Base-by-base conservation (phyloP, 2,797 vertebrate species). In the Mus spretus region DNA sequence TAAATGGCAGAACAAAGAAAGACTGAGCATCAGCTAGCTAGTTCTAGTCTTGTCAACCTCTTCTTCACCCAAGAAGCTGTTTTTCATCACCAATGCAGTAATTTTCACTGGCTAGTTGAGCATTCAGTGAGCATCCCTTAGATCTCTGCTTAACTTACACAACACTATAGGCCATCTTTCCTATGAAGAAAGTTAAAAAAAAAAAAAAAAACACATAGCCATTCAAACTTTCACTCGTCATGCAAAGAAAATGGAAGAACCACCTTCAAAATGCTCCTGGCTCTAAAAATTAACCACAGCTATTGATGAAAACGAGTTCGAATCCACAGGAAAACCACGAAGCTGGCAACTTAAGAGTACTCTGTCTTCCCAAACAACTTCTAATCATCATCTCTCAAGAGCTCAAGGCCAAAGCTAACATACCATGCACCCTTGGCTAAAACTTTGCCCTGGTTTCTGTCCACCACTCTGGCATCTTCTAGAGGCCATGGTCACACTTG, bases 281-380 rank as follows among this genome's bases (percentile, higher is more conserved):
- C 96, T 98, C 96, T 97, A 79, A 98, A 98, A 98, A 98, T 97
- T 96, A 98, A 97, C 98, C 96, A 6, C 98, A 98, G 97, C 97
- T 98, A 97, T 94, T 98, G 93, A 97, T 97, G 93, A 98, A 97
- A 97, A 92, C 83, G 53, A 94, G 95, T 79, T 86, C 94, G 90
- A 78, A 97, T 98, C 97, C 95, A 97, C 96, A 98, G 97, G 97
- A 98, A 98, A 98, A 94, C 97, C 96, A 85, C 98, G 97, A 92
- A 97, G 92, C 93, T 98, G 98, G 98, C 97, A 98, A 96, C n/a
- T 91, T 96, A 65, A 90, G 96, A 95, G 92, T 59, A 95, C 96
- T 83, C 82, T 93, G 78, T 84, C 97, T 98, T 95, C 96, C 93
- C 57, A 61, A 97, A 97, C 97, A 97, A 94, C 53, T 96, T 97